Evolutionary conservation across 2,888 invertebrate species (phyloP).

Genomic region (Melanchra persicariae): DNA sequence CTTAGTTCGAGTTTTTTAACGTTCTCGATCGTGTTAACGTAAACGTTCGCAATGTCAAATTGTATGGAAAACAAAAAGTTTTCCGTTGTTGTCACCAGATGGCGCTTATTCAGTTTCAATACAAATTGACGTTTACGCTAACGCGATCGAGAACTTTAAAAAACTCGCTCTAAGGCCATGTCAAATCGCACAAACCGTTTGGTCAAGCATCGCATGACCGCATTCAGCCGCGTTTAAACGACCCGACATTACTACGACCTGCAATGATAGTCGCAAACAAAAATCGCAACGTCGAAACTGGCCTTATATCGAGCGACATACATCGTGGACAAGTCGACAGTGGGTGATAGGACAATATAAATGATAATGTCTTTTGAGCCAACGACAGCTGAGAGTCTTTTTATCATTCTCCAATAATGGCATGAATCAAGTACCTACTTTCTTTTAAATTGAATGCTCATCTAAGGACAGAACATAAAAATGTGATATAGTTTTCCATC

Average conservation of each 20-base stretch:
- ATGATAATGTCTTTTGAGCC: conserved; percentile 38
- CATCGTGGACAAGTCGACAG: conserved; percentile 27
- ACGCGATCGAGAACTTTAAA: too few species aligned
- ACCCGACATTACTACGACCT: conserved; percentile 85
- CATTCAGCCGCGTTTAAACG: conserved; percentile 75
- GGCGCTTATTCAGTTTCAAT: too few species aligned
- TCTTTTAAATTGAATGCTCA: conserved; percentile 1
- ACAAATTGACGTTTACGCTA: too few species aligned
- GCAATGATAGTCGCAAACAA: conserved; percentile 86
- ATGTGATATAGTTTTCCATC: background rate
- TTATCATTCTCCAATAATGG: conserved; percentile 37
- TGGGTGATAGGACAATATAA: conserved; percentile 50
- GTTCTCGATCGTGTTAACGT: too few species aligned
- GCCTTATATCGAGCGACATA: conserved; percentile 62
- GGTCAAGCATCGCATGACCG: conserved; percentile 86
- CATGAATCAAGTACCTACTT: background rate
- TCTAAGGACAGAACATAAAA: background rate
- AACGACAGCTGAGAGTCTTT: conserved; percentile 50
- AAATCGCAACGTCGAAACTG: conserved; percentile 72
- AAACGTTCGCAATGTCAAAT: too few species aligned
- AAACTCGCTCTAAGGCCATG: too few species aligned
- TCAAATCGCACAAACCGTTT: conserved; percentile 86
- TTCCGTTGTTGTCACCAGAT: too few species aligned
- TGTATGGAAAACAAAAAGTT: too few species aligned
- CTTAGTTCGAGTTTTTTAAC: too few species aligned